Evolutionary conservation across 2,113 vertebrate genomes (phyloP).

Genomic region (Varanus salvator): DNA sequence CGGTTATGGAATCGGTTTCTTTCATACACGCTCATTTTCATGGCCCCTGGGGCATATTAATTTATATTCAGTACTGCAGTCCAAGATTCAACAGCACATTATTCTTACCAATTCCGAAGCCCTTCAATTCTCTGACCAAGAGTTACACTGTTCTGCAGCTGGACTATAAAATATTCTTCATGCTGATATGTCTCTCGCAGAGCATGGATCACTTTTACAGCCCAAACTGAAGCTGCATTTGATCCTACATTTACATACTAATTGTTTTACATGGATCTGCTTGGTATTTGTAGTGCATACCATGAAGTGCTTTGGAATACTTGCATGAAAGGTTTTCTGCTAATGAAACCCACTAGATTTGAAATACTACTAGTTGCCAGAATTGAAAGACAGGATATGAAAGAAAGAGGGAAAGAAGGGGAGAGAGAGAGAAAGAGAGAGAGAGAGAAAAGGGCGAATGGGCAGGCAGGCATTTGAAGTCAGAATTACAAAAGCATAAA

Average conservation of each 20-base stretch:
- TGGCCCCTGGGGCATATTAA: constrained; percentile 40
- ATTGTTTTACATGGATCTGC: constrained; percentile 30
- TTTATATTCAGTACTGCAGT: constrained; percentile 16
- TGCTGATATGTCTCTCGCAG: constrained; percentile 23
- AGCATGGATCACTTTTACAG: constrained; percentile 44
- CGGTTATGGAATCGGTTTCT: constrained; percentile 29
- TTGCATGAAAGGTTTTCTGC: constrained; percentile 7
- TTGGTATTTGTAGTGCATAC: constrained; percentile 14
- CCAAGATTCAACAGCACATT: constrained; percentile 20
- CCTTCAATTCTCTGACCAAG: constrained; percentile 11
- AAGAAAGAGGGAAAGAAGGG: constrained; percentile 28
- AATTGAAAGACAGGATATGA: not conserved
- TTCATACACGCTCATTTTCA: constrained; percentile 41
- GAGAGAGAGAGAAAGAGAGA: not conserved
- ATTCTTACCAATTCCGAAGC: constrained; percentile 35
- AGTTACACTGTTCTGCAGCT: constrained; percentile 18
- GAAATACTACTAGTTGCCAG: not conserved
- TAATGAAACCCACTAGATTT: not conserved
- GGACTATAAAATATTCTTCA: constrained; percentile 34
- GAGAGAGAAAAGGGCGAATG: too few species aligned
- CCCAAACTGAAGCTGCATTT: constrained; percentile 23
- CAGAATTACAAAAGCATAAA: constrained; percentile 3
- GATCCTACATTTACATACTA: constrained; percentile 18
- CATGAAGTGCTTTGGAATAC: not conserved
- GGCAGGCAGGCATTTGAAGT: not conserved